A percentile compares a stretch with the other conserved stretches of the same genome.
phyloP scores from a whole-genome alignment of 1,140 invertebrate species.

The Drosophila pseudoananassae region DNA sequence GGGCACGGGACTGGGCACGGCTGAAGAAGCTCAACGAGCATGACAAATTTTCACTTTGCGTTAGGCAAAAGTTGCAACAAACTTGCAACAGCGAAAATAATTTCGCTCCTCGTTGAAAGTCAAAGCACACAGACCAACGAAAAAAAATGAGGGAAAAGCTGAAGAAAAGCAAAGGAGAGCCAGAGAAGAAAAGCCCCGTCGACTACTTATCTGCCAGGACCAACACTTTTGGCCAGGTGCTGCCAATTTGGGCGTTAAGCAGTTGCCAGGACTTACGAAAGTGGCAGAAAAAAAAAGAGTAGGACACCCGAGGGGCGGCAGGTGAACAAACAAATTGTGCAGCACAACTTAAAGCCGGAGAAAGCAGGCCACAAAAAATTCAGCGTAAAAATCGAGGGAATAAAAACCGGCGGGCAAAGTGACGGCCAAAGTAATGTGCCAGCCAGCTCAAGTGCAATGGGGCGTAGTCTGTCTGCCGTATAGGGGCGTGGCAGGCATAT shows the following conservation, averaged over 20 bases:
- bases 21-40: conserved; percentile 65
- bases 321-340: conserved; percentile 62
- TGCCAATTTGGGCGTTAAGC: conserved; percentile 77
- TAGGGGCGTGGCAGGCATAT: conserved; percentile 53
- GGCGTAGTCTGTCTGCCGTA: conserved; percentile 39
- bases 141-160: conserved; percentile 18
- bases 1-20: conserved; percentile 1
- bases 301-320: background rate
- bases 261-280: conserved; percentile 51
- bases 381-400: conserved; percentile 29
- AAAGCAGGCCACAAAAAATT: conserved; percentile 63
- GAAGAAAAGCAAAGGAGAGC: conserved; percentile 11
- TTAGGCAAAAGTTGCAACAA: conserved; percentile 72
- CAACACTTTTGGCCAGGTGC: conserved; percentile 73
- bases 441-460: conserved; percentile 55
- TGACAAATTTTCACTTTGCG: conserved; percentile 81
- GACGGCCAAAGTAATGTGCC: conserved; percentile 66
- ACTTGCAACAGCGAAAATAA: conserved; percentile 76
- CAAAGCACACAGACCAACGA: conserved; percentile 38
- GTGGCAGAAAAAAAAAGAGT: background rate
- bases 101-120: conserved; percentile 53
- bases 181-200: conserved; percentile 24
- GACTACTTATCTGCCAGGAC: conserved; percentile 70
- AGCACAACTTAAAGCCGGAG: conserved; percentile 63
- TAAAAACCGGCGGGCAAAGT: conserved; percentile 33